Evolutionary conservation across 2,797 vertebrate species (phyloP).

Genomic region (Chelmon rostratus): DNA sequence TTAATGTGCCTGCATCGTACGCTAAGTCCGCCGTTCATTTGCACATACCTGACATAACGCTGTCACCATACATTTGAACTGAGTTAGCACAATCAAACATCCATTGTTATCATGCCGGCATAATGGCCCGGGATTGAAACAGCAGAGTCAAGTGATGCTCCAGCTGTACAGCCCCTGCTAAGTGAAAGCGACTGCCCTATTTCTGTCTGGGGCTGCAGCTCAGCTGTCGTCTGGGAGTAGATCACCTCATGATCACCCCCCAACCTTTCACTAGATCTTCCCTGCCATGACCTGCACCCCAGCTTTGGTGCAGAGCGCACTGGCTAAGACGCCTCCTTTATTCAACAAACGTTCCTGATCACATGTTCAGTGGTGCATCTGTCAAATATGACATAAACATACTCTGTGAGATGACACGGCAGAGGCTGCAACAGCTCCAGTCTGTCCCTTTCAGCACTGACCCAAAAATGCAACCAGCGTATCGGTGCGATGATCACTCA

Average conservation of each 20-base stretch:
- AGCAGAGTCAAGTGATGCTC: constrained; percentile 63
- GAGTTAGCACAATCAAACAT: constrained; percentile 50
- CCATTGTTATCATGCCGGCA: constrained; percentile 54
- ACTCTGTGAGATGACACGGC: not conserved
- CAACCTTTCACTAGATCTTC: constrained; percentile 1
- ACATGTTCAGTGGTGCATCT: not conserved
- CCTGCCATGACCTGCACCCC: constrained; percentile 13
- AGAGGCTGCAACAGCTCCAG: constrained; percentile 5
- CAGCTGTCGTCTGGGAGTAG: constrained; percentile 83
- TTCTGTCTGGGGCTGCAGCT: constrained; percentile 78
- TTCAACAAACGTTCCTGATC: not conserved
- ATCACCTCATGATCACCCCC: constrained; percentile 62
- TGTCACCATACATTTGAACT: constrained; percentile 24
- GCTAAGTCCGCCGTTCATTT: constrained; percentile 36
- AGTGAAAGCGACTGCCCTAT: constrained; percentile 79
- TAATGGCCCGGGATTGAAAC: constrained; percentile 61
- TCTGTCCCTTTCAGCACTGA: constrained; percentile 7
- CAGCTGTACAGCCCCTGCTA: constrained; percentile 62
- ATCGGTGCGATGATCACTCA: not conserved
- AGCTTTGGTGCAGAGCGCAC: constrained; percentile 29
- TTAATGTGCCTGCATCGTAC: constrained; percentile 29
- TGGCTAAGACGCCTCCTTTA: constrained; percentile 30
- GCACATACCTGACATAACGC: constrained; percentile 42
- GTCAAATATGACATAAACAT: not conserved
- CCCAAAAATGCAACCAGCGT: not conserved